Evolutionary conservation across 2,888 invertebrate species (phyloP).

Genomic region (Oeneis ivallda): DNA sequence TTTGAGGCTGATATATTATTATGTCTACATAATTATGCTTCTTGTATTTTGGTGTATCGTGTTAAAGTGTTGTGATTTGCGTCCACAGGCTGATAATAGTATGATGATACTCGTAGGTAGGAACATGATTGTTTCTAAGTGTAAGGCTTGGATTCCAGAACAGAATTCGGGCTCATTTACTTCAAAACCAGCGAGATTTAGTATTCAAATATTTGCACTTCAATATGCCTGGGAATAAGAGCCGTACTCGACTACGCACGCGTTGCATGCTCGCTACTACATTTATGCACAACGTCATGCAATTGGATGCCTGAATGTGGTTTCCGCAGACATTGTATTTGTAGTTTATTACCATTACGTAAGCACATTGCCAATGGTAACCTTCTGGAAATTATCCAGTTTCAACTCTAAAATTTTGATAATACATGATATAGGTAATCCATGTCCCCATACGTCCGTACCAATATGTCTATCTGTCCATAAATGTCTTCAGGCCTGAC

Average conservation of each 20-base stretch:
- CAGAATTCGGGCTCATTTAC: not conserved
- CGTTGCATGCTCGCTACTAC: not conserved
- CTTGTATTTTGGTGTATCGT: no score
- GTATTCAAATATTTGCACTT: conserved; percentile 19
- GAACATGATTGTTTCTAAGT: not conserved
- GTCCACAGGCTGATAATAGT: no score
- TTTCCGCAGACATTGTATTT: conserved; percentile 14
- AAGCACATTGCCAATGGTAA: not conserved
- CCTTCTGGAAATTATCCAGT: not conserved
- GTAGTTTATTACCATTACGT: conserved; percentile 7
- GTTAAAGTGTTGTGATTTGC: no score
- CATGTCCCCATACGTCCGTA: no score
- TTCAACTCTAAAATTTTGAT: no score
- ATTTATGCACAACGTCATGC: conserved; percentile 15
- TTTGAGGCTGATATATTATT: not conserved
- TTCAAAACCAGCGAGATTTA: conserved; percentile 14
- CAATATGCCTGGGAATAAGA: conserved; percentile 13
- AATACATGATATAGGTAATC: no score
- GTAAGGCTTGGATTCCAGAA: not conserved
- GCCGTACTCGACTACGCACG: not conserved
- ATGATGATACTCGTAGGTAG: no score
- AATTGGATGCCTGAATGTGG: conserved; percentile 16
- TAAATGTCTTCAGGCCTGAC: no score
- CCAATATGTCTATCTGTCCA: no score
- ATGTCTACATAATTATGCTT: no score